These are phyloP conservation scores for Austrolebias charrua DNA, from an alignment of 2,797 vertebrate genomes.

Conservation along the genomic window DNA sequence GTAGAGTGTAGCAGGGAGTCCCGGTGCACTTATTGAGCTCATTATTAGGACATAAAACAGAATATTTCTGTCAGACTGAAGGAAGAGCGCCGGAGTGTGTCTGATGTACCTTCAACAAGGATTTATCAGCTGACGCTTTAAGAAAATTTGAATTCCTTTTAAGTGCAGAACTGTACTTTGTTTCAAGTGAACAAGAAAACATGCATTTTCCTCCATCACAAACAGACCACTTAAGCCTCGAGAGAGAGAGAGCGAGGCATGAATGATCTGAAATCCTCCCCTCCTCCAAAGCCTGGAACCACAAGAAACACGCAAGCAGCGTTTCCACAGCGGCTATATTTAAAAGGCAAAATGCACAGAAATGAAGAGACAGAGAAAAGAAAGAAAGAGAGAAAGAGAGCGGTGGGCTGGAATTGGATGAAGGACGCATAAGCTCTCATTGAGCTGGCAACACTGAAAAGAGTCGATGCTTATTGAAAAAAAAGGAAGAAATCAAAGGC, in stretches of 20 bases:
- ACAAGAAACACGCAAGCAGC: constrained; percentile 60
- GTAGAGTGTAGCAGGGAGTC: constrained; percentile 8
- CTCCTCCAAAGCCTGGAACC: constrained; percentile 58
- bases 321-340: constrained; percentile 64
- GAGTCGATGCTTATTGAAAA: constrained; percentile 72
- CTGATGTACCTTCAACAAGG: not conserved
- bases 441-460: constrained; percentile 73
- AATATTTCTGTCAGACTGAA: constrained; percentile 6
- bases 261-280: constrained; percentile 54
- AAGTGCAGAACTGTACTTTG: constrained; percentile 34
- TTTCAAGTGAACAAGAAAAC: constrained; percentile 32
- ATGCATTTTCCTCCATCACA: constrained; percentile 37
- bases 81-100: not conserved
- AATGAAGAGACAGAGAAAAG: constrained; percentile 51
- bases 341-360: constrained; percentile 56
- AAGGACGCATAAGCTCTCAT: constrained; percentile 71
- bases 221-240: constrained; percentile 40
- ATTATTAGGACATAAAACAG: constrained; percentile 11
- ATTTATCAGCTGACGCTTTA: constrained; percentile 12
- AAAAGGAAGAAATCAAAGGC: constrained; percentile 74
- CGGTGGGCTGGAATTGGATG: constrained; percentile 67
- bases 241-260: constrained; percentile 45
- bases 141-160: constrained; percentile 13
- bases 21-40: not conserved
- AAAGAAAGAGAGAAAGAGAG: constrained; percentile 47